Base-by-base conservation (phyloP, 2,888 invertebrate species). In the Cephus nigrinus region DNA sequence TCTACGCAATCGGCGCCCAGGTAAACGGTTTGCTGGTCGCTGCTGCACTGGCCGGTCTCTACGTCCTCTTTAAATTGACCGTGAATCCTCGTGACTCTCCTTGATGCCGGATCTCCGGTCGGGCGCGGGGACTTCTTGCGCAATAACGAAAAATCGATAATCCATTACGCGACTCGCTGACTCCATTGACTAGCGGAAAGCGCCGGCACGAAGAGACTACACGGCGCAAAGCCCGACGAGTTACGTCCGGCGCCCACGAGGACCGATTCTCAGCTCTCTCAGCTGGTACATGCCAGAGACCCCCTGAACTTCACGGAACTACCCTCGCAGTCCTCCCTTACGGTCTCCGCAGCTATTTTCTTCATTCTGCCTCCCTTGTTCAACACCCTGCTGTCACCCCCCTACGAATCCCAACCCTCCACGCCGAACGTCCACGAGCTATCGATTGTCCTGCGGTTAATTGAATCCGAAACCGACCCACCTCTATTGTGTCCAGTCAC, bases 151-250 rank as follows among this genome's bases (percentile, higher is more conserved):
- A 76, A 80, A 69, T 76, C 82, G 78, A 82, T 82, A 82, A 82
- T 82, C 82, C 81, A 82, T 82, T 81, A 81, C 79, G 36, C 81
- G 81, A 81, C 78, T 76, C 78, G 78, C 74, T 81, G 80, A 76
- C 76, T 76, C 76, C 78, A 79, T 81, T 80, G 80, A 81, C 75
- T 74, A 32, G 31, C 34, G 12, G 9, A 30, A n/a, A 69, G 30
- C 32, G 11, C 4, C 69, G 69, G 69, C 69, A 69, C 12, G 69
- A 32, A 32, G 12, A 32, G 69, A 69, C 69, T 71, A 3, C 71
- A 5, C 5, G 71, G 71, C 15, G 71, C 40, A 1, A 55, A 23
- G 12, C 35, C 23, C 5, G 40, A 55, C 23, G 40, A 55, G 40
- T 23, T 55, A 55, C 40, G 0, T 55, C 40, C 40, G 40, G 40